Evolutionary conservation across 2,113 vertebrate species (phyloP).

Genomic region (Petroica traversi): DNA sequence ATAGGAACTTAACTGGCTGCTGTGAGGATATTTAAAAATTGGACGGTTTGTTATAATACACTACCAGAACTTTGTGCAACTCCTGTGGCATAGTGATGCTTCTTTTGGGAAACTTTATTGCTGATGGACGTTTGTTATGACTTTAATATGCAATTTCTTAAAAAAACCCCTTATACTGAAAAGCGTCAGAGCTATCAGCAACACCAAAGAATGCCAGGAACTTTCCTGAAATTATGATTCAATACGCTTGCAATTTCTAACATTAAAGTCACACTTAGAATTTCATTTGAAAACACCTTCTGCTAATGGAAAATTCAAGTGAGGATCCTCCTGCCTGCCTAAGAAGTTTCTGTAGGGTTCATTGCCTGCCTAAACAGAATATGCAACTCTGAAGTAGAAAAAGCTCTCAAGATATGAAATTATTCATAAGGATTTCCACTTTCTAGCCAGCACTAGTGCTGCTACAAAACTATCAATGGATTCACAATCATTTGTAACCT

Average conservation of each 20-base stretch:
- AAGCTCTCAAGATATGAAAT: not conserved
- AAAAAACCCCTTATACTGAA: not conserved
- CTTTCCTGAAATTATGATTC: not conserved
- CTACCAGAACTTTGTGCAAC: not conserved
- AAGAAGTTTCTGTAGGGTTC: not conserved
- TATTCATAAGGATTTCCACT: not conserved
- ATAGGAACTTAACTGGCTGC: not conserved
- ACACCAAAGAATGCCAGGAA: not conserved
- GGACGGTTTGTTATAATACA: not conserved
- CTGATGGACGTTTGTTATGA: not conserved
- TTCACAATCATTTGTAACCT: not conserved
- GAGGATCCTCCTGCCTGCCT: not conserved
- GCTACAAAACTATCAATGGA: not conserved
- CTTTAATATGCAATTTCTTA: not conserved
- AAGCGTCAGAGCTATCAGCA: not conserved
- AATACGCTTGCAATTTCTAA: not conserved
- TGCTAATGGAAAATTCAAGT: not conserved
- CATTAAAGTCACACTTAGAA: not conserved
- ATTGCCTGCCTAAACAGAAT: not conserved
- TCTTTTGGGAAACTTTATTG: not conserved
- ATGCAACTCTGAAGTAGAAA: not conserved
- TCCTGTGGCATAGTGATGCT: not conserved
- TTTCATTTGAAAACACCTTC: not conserved
- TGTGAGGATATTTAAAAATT: not conserved
- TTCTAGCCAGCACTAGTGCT: not conserved